phyloP scores from a whole-genome alignment of 2,113 vertebrate species.

The Mola mola region DNA sequence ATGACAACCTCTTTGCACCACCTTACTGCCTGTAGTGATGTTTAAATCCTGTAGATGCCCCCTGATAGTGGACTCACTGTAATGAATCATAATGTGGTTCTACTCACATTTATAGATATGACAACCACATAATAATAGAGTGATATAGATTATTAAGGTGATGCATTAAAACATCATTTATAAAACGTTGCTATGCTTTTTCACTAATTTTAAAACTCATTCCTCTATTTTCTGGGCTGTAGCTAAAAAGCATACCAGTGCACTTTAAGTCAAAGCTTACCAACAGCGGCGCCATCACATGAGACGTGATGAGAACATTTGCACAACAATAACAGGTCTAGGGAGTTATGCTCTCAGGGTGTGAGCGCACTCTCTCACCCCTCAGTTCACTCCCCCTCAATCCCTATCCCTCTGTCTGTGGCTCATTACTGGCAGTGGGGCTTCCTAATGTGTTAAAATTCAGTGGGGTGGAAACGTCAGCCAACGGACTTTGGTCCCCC shows the following conservation, averaged over 20 bases:
- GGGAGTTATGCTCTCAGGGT: constrained; percentile 49
- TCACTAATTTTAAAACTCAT: too few species aligned
- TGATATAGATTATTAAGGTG: too few species aligned
- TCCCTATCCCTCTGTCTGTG: constrained; percentile 50
- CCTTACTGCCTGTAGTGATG: too few species aligned
- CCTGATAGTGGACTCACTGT: not conserved
- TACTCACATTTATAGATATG: not conserved
- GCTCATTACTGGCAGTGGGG: constrained; percentile 74
- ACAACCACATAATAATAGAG: not conserved
- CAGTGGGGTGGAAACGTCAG: constrained; percentile 76
- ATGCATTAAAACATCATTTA: too few species aligned
- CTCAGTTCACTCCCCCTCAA: constrained; percentile 13
- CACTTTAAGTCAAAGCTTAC: constrained; percentile 13
- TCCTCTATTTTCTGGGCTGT: too few species aligned
- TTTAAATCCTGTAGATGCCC: too few species aligned
- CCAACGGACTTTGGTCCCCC: constrained; percentile 75
- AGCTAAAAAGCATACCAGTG: not conserved
- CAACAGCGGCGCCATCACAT: constrained; percentile 10
- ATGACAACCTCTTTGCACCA: not conserved
- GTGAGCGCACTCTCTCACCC: constrained; percentile 37
- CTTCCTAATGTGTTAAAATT: constrained; percentile 81
- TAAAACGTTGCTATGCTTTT: too few species aligned
- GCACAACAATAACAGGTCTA: constrained; percentile 65
- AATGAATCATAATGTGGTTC: not conserved
- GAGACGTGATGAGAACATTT: constrained; percentile 33